Base-by-base conservation (phyloP, 1,140 invertebrate genomes). In the Pseudomyrmex gracilis region DNA sequence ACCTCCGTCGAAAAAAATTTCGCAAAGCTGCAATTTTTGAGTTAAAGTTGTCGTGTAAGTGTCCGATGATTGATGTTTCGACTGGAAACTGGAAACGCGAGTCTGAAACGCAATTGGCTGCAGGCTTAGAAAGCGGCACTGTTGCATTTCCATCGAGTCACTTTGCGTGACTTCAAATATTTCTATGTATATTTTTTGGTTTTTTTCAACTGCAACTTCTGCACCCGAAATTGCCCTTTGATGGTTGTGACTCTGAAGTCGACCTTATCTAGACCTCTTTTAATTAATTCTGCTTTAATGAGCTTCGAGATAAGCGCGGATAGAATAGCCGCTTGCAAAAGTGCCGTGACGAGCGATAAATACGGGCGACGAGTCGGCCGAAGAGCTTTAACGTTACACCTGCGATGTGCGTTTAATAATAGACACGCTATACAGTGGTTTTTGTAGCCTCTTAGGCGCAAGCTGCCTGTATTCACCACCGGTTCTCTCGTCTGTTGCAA, bases 251-350 rank as follows among this genome's bases (percentile, higher is more conserved):
- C 34, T 34, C 34, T 34, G 34, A 34, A 34, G 89, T 90, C 90
- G 90, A 91, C 92, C 90, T 92, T 91, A 90, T 90, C 89, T 86
- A 63, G 0, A 49, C 67, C 5, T 70, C 83, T 77, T 70, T 88
- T 91, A 92, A 93, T 93, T 92, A 91, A 89, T 85, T 88, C 49
- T 49, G 86, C 84, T 88, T 90, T 89, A 90, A 89, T 87, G 87
- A 83, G 86, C 85, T 61, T 64, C 17, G 83, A 84, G 88, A 91
- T 90, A 34, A 45, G 45, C 45, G 61, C 45, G n/a, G 13, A 20
- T 34, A 76, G 53, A 68, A 57, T 53, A 47, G 64, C 49, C 24
- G 34, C 5, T 57, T 45, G 20, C 77, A 55, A 61, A 85, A 49
- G 45, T 34, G 34, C 34, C 49, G 70, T 70, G 84, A 76, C 80